These are phyloP conservation scores for Pollenia griseotomentosa DNA, from an alignment of 2,888 invertebrate species.

Conservation along the genomic window DNA sequence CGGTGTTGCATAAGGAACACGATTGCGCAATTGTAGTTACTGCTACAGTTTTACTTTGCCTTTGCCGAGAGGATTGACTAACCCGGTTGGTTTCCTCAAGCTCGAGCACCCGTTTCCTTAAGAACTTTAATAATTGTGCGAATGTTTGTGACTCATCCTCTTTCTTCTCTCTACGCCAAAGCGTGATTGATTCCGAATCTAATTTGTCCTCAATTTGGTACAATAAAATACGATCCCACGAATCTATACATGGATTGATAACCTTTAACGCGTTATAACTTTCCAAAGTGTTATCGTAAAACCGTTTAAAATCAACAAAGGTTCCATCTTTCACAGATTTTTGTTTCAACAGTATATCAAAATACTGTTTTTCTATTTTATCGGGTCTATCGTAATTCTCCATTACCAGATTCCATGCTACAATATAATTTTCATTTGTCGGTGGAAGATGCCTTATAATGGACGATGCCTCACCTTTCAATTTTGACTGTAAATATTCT, in stretches of 20 bases:
- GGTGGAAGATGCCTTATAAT: slow-evolving; percentile 59
- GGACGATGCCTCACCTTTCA: slow-evolving; percentile 43
- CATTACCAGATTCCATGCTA: slow-evolving; percentile 57
- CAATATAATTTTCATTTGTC: slow-evolving; percentile 56
- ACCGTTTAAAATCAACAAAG: slow-evolving; percentile 36
- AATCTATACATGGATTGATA: slow-evolving; percentile 33
- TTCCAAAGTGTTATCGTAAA: slow-evolving; percentile 41
- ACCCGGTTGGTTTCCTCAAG: slow-evolving; percentile 42
- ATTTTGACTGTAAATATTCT: slow-evolving; percentile 52
- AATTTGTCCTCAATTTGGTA: slow-evolving; percentile 58
- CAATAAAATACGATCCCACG: slow-evolving; percentile 21
- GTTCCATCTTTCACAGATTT: slow-evolving; percentile 34
- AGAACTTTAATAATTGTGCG: slow-evolving; percentile 48
- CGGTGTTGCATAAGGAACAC: slow-evolving; percentile 29
- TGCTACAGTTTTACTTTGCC: not conserved
- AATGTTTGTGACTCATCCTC: slow-evolving; percentile 17
- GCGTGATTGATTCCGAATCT: slow-evolving; percentile 47
- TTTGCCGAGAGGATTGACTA: not conserved
- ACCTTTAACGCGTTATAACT: slow-evolving; percentile 57
- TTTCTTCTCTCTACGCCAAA: slow-evolving; percentile 44
- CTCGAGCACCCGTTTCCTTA: slow-evolving; percentile 54
- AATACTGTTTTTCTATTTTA: slow-evolving; percentile 49
- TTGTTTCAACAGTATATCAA: slow-evolving; percentile 25
- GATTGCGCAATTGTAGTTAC: slow-evolving; percentile 7
- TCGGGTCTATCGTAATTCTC: slow-evolving; percentile 62